A percentile compares a stretch with the other conserved stretches of the same genome.
Conservation (phyloP, 2,888 invertebrate species). For the Cacoxenus indagator region DNA sequence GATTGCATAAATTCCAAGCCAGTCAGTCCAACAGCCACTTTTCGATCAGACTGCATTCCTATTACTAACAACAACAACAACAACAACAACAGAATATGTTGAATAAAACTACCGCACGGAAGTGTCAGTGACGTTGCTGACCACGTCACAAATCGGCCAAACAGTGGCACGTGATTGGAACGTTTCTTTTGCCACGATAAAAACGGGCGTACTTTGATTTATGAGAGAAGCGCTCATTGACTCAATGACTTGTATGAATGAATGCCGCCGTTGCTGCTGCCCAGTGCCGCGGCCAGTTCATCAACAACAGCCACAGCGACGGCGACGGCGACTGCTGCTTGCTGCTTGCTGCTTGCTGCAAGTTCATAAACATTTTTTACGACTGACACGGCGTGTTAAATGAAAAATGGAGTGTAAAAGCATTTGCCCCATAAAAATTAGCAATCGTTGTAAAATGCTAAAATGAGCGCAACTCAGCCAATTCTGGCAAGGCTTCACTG, state of each 20-base stretch:
- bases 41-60: constrained; percentile 44
- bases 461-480: constrained; percentile 16
- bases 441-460: constrained; percentile 47
- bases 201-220: constrained; percentile 33
- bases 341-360: neutral
- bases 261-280: neutral
- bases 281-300: no score
- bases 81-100: neutral
- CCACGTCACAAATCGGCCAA: constrained; percentile 2
- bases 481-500: constrained; percentile 14
- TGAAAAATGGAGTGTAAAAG: constrained; percentile 62
- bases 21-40: constrained; percentile 40
- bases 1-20: neutral
- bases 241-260: neutral
- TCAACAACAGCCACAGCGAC: neutral
- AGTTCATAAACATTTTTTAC: constrained; percentile 50
- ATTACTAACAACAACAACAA: neutral
- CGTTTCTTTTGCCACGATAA: neutral
- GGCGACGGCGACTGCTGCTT: neutral
- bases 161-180: constrained; percentile 34
- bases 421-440: constrained; percentile 57
- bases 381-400: constrained; percentile 53
- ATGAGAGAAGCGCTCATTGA: constrained; percentile 1
- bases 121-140: constrained; percentile 44
- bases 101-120: neutral